Evolutionary conservation across 2,113 vertebrate species (phyloP), one percentile per base, ranked within the genome.

Genomic region (Rhineura floridana): DNA sequence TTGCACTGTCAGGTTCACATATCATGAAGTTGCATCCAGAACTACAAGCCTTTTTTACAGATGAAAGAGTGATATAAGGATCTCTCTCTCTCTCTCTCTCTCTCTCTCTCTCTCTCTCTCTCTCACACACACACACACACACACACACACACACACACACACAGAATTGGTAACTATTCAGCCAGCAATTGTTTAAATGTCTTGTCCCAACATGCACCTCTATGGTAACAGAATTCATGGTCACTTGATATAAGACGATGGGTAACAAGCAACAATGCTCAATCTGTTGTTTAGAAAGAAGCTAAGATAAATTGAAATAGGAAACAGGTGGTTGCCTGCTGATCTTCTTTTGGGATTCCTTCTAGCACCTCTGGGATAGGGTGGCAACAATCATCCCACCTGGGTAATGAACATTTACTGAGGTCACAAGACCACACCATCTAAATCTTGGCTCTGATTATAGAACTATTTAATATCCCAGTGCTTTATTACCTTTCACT

Each of bases 1-100:
- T 72, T 59, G 36, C n/a, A 39, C 12, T 42, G 3, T 42, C 33
- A 1, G 0, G 6, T 67, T 44, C 70, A 77, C 3, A 72, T 72
- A 90, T 67, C 82, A 87, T 80, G 81, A 46, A 78, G 78, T 75
- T 93, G 67, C 81, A 93, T 93, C 89, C 88, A 1, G 79, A 81
- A 4, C 0, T 81, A 48, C 79, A 90, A 83, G 36, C 44, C 25
- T 77, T n/a, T 13, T 46, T 77, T 42, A 17, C 21, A 42, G 42
- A 36, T 73, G 36, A 39, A 42, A 19, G 36, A n/a, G n/a, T n/a
- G n/a, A n/a, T n/a, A n/a, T n/a, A n/a, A n/a, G n/a, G n/a, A n/a
- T n/a, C n/a, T n/a, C n/a, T n/a, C n/a, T n/a, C n/a, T n/a, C n/a
- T n/a, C n/a, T n/a, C n/a, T n/a, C n/a, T n/a, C n/a, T n/a, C n/a